Conservation (phyloP, 2,797 vertebrate genomes). For the Phyllotis vaccarum region DNA sequence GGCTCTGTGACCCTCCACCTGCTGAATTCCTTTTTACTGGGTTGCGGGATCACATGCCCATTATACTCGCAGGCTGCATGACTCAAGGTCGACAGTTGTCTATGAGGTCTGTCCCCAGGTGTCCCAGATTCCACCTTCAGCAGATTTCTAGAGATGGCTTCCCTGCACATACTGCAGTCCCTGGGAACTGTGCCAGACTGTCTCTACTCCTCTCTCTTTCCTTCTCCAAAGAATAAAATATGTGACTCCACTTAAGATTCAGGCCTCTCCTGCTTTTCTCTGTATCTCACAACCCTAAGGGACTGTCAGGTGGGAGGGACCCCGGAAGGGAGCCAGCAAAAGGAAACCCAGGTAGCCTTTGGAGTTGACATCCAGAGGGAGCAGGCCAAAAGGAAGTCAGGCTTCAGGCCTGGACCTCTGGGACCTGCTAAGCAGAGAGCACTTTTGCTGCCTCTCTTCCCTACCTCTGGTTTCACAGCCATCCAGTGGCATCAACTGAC, state of each 20-base stretch:
- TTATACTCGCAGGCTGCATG: neutral
- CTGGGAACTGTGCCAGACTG: conserved; percentile 16
- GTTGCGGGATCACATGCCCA: neutral
- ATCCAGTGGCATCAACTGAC: neutral
- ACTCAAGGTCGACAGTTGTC: neutral
- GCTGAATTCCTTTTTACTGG: neutral
- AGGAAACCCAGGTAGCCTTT: neutral
- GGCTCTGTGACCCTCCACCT: neutral
- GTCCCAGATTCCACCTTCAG: neutral
- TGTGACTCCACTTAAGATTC: conserved; percentile 18
- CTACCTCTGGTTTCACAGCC: neutral
- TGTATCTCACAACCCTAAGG: neutral
- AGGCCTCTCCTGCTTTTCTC: conserved; percentile 36
- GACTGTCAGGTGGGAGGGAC: conserved; percentile 11
- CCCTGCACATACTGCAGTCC: neutral
- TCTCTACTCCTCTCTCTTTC: conserved; percentile 11
- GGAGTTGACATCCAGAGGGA: neutral
- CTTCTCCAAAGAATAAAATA: conserved; percentile 76
- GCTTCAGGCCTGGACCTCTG: neutral
- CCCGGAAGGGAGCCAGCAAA: conserved; percentile 18
- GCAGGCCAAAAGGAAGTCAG: neutral
- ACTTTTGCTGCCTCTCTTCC: no score
- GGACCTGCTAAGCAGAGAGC: neutral
- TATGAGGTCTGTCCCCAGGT: neutral
- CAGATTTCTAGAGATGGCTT: neutral